Evolutionary conservation across 2,888 invertebrate genomes (phyloP), one percentile per base, ranked within the genome.

Genomic region (Theodoxus fluviatilis): DNA sequence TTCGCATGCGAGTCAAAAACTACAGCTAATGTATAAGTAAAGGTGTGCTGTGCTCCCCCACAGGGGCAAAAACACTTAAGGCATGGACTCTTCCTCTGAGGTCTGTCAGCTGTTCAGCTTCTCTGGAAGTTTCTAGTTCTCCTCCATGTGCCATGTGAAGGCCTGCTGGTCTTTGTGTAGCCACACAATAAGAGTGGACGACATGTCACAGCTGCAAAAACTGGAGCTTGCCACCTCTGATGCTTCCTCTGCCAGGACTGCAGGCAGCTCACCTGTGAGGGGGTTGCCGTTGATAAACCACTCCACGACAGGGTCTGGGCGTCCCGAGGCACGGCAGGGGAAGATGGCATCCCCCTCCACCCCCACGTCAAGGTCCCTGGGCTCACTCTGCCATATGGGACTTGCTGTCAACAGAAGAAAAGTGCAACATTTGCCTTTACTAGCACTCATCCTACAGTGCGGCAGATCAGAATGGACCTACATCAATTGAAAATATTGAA

Each of bases 231-330:
- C n/a, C n/a, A n/a, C n/a, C n/a, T n/a, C n/a, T n/a, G n/a, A n/a
- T 15, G 43, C 12, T 9, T 15, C 43, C 9, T 15, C 15, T 43
- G 12, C 15, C 12, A 12, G 43, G 43, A 43, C 18, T 4, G 9
- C 6, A 6, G 25, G 40, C 22, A 40, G 73, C 80, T 75, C 76
- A 88, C 88, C 81, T 73, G 84, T 83, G 22, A 89, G 76, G 3
- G 95, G 96, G 86, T 92, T 92, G 68, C 98, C 98, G 89, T 99
- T 98, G 88, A 96, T 93, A 76, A 95, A 95, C 98, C 98, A 99
- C 78, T 94, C 92, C 79, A 98, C 94, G 80, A 57, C 71, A 0
- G 99, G 98, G 76, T 93, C 91, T 0, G 99, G 99, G 15, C 92
- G 92, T 69, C 98, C 98, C 65, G 91, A 91, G 0, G 98, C 98